These are phyloP conservation scores for Sminthurinus aureus DNA, from an alignment of 2,888 invertebrate genomes.

Conservation along the genomic window DNA sequence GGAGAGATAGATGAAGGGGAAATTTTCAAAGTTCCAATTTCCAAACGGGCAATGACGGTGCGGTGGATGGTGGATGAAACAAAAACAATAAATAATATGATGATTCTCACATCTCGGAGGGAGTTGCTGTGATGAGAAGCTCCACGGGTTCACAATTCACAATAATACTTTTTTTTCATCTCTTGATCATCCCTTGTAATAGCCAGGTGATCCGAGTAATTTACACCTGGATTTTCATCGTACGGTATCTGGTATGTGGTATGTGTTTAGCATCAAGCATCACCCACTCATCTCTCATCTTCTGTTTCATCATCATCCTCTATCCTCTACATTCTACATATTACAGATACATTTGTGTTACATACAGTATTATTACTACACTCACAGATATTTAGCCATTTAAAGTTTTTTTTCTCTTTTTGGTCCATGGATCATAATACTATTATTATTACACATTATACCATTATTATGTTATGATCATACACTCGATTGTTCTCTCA, in stretches of 20 bases:
- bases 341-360: neutral
- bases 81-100: constrained; percentile 36
- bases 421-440: neutral
- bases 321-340: neutral
- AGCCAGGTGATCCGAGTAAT: constrained; percentile 49
- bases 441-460: neutral
- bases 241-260: neutral
- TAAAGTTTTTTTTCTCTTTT: neutral
- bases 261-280: no score
- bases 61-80: constrained; percentile 4
- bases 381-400: neutral
- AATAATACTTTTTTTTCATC: constrained; percentile 42
- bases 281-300: constrained; percentile 10
- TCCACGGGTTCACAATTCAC: constrained; percentile 33
- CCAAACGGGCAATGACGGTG: neutral
- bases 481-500: no score
- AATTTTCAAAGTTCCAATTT: neutral
- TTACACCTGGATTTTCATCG: constrained; percentile 51
- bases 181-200: constrained; percentile 23
- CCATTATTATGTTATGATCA: no score
- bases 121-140: constrained; percentile 32
- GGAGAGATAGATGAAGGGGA: no score
- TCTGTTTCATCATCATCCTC: neutral
- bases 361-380: neutral
- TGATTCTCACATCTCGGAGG: constrained; percentile 33